Conservation (phyloP, 2,888 invertebrate genomes). For the Autographa gamma region DNA sequence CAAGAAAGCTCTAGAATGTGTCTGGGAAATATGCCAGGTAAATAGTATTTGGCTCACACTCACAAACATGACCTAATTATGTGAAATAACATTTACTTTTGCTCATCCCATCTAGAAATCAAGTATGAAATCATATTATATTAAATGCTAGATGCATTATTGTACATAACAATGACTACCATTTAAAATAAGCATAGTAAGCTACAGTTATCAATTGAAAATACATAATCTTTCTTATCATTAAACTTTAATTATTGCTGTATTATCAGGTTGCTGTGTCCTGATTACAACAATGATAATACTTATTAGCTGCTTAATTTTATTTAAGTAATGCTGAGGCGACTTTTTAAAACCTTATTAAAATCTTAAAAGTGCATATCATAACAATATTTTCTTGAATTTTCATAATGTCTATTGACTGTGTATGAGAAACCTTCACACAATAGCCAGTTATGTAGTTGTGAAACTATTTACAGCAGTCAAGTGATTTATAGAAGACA, state of each 20-base stretch:
- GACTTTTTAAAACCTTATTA: too few relatives aligned
- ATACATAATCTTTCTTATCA: slow-evolving; percentile 23
- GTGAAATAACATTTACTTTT: neutral
- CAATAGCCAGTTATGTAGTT: too few relatives aligned
- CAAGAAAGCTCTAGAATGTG: neutral
- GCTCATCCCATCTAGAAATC: neutral
- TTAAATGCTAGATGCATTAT: neutral
- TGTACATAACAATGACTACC: neutral
- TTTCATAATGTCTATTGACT: too few relatives aligned
- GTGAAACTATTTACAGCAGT: neutral
- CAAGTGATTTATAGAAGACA: neutral
- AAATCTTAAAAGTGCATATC: too few relatives aligned
- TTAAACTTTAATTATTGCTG: slow-evolving; percentile 23
- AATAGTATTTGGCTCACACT: neutral
- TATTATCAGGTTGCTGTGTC: slow-evolving; percentile 27
- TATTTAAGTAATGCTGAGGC: slow-evolving; percentile 14
- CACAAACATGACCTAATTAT: slow-evolving; percentile 1
- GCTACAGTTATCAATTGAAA: slow-evolving; percentile 11
- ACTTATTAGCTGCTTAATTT: neutral
- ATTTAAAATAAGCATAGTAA: neutral
- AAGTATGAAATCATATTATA: neutral
- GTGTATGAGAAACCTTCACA: too few relatives aligned
- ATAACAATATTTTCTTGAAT: too few relatives aligned
- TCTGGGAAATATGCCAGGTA: neutral
- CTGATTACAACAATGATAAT: slow-evolving; percentile 24